A percentile compares a stretch with the other conserved stretches of the same genome.
Conservation (phyloP, 2,888 invertebrate genomes). For the Venusia cambrica region DNA sequence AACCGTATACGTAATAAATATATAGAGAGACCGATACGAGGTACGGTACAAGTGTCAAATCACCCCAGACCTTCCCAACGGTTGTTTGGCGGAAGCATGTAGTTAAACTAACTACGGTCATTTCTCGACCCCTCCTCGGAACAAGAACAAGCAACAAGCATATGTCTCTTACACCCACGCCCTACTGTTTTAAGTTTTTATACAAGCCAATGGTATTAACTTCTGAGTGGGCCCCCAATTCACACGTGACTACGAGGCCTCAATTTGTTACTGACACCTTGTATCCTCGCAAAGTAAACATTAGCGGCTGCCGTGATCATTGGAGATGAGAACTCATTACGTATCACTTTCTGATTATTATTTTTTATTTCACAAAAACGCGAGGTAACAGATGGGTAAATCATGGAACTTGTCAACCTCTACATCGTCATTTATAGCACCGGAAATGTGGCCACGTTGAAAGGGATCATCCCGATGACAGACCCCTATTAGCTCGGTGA, state of each 20-base stretch:
- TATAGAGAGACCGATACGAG: too few relatives aligned
- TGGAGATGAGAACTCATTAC: slow-evolving; percentile 17
- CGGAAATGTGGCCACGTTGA: slow-evolving; percentile 63
- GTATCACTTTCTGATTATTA: slow-evolving; percentile 20
- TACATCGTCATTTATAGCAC: slow-evolving; percentile 35
- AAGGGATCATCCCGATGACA: slow-evolving; percentile 68
- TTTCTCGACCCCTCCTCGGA: slow-evolving; percentile 50
- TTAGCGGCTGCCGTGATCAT: slow-evolving; percentile 25
- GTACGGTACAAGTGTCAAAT: too few relatives aligned
- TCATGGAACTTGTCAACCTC: slow-evolving; percentile 34
- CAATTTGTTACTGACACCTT: slow-evolving; percentile 45
- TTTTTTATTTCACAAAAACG: slow-evolving; percentile 31
- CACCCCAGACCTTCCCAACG: slow-evolving; percentile 39
- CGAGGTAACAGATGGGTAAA: slow-evolving; percentile 34
- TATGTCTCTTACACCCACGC: slow-evolving; percentile 65
- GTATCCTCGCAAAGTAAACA: slow-evolving; percentile 53
- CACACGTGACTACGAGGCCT: slow-evolving; percentile 55
- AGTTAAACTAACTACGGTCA: slow-evolving; percentile 75
- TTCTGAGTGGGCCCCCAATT: slow-evolving; percentile 60
- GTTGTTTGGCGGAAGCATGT: slow-evolving; percentile 65
- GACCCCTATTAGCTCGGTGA: slow-evolving; percentile 71
- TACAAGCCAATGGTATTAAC: slow-evolving; percentile 47
- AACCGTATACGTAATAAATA: too few relatives aligned
- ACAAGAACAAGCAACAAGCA: too few relatives aligned
- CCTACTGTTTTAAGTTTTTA: slow-evolving; percentile 56